Base-by-base conservation (phyloP, 1,140 invertebrate species). In the Thalassaphorura encarpata region DNA sequence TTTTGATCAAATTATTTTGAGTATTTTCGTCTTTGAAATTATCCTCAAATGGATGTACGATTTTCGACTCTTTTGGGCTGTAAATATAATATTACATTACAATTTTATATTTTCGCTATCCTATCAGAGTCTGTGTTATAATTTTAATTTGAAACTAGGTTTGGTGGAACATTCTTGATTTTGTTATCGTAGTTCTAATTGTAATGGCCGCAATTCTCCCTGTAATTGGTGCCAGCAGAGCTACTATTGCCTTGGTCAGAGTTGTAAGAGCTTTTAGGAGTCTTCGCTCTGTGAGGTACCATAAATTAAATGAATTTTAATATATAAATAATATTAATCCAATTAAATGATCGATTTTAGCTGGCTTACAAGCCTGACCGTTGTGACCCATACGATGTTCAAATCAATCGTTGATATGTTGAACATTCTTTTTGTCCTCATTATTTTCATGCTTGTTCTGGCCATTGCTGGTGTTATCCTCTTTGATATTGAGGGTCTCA, bases 41-140 rank as follows among this genome's bases (percentile, higher is more conserved):
- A 31, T 68, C 3, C 28, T 69, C 33, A 69, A 69, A 54, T 69
- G 67, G 67, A 64, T 63, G 26, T 67, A 67, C 45, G 67, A 64
- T 36, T 69, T 69, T 49, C 59, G 54, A 26, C 29, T 69, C n/a
- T 69, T 69, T 52, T 69, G 67, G 67, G 31, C 33, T 18, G 60
- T n/a, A n/a, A n/a, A n/a, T n/a, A n/a, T n/a, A n/a, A n/a, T n/a
- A n/a, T n/a, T 61, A 60, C 19, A 24, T 31, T n/a, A n/a, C n/a
- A n/a, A n/a, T n/a, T n/a, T n/a, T n/a, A n/a, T 11, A 36, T n/a
- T n/a, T n/a, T n/a, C n/a, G n/a, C n/a, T n/a, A n/a, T n/a, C n/a
- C n/a, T n/a, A n/a, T n/a, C n/a, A n/a, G n/a, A n/a, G n/a, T n/a
- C n/a, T n/a, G n/a, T n/a, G n/a, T n/a, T n/a, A n/a, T n/a, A n/a